Conservation (phyloP, 2,888 invertebrate species). For the Helicoverpa assulta region DNA sequence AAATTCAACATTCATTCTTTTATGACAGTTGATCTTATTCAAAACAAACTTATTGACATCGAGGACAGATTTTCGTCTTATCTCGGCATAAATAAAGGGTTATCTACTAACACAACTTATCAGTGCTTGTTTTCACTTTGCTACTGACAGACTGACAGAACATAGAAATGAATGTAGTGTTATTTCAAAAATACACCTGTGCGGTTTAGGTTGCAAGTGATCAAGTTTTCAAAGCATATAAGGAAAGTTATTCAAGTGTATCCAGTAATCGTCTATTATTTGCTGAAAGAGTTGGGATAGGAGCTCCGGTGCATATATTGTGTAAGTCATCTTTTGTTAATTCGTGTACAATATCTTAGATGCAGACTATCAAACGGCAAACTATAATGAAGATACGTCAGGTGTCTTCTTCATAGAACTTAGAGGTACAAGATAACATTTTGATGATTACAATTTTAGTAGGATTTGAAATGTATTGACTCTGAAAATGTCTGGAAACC, state of each 20-base stretch:
- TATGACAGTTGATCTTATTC: conserved; percentile 43
- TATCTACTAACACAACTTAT: conserved; percentile 75
- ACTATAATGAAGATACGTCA: no score
- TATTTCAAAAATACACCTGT: conserved; percentile 56
- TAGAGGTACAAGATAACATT: no score
- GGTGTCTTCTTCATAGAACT: no score
- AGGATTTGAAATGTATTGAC: conserved; percentile 11
- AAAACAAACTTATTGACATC: conserved; percentile 69
- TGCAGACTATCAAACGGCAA: no score
- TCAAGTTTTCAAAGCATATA: conserved; percentile 4
- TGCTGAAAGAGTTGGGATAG: background rate
- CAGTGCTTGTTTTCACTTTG: conserved; percentile 72
- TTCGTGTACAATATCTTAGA: no score
- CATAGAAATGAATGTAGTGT: conserved; percentile 47
- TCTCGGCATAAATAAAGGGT: conserved; percentile 74
- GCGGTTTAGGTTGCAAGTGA: conserved; percentile 5
- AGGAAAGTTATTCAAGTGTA: conserved; percentile 5
- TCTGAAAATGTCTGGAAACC: conserved; percentile 15
- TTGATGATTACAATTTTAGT: conserved; percentile 4
- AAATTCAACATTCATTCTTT: conserved; percentile 37
- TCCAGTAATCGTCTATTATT: background rate
- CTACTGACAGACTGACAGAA: conserved; percentile 62
- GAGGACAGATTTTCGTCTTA: conserved; percentile 72
- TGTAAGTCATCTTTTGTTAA: background rate
- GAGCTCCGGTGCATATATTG: background rate